Evolutionary conservation across 2,797 vertebrate species (phyloP).

Genomic region (Fistularia tabacaria): DNA sequence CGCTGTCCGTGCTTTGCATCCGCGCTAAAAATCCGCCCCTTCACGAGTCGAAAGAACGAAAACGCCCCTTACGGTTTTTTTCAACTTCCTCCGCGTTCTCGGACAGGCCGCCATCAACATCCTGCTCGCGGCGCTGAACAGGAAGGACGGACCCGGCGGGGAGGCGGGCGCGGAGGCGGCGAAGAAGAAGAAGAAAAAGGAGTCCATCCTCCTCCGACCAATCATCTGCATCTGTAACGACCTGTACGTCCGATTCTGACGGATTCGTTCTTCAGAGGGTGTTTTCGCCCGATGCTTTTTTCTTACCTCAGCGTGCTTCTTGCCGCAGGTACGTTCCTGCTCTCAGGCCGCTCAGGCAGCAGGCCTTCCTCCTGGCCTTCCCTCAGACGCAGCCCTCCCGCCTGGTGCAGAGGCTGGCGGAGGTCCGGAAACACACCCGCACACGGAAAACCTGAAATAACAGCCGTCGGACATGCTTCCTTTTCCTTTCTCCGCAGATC

Average conservation of each 20-base stretch:
- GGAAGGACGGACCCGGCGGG: constrained; percentile 69
- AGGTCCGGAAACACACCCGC: constrained; percentile 69
- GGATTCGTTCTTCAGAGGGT: background rate
- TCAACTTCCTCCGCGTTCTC: background rate
- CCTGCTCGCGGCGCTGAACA: constrained; percentile 81
- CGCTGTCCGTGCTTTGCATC: constrained; percentile 54
- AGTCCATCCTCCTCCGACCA: constrained; percentile 79
- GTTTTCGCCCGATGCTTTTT: background rate
- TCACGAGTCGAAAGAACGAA: background rate
- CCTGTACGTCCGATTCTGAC: constrained; percentile 76
- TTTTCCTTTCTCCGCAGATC: constrained; percentile 64
- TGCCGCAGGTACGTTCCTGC: constrained; percentile 82
- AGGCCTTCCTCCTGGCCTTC: constrained; percentile 85
- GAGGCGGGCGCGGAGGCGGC: constrained; percentile 41
- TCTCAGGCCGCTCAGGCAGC: constrained; percentile 86
- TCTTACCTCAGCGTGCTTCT: background rate
- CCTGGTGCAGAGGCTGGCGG: constrained; percentile 85
- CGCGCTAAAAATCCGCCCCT: background rate
- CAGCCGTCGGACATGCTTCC: background rate
- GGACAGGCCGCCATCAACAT: constrained; percentile 85
- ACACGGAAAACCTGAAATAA: background rate
- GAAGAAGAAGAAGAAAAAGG: constrained; percentile 79
- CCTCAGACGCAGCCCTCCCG: constrained; percentile 85
- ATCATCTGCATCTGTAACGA: constrained; percentile 97
- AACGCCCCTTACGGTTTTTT: background rate